Evolutionary conservation across 2,888 invertebrate genomes (phyloP), one percentile per base, ranked within the genome.

Genomic region (Mechanitis mazaeus): DNA sequence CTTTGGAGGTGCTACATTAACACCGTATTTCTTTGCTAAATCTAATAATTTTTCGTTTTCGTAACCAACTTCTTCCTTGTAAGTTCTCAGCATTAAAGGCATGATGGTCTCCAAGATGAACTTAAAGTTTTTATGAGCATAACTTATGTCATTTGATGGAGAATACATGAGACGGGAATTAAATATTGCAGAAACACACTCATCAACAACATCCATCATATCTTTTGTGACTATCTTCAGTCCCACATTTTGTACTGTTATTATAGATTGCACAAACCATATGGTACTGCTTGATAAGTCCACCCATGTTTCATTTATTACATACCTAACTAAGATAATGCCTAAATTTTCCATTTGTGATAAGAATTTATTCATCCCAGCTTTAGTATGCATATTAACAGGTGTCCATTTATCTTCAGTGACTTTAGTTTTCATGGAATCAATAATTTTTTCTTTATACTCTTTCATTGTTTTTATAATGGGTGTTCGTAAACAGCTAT

Each of bases 341-440:
- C 95, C 95, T 77, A 94, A 88, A 68, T 92, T 92, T 68, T 91
- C 90, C 92, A 95, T 93, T 79, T 95, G 95, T 65, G 91, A 91
- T 68, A 95, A 81, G 77, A 94, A 94, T 78, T 94, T 93, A 64
- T 91, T 91, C 33, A 95, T 90, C 60, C 92, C 93, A 31, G 92
- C 91, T 83, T 94, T 94, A 6, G 94, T 94, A 71, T 94, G 93
- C 78, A 96, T 92, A 82, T 96, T 95, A 59, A 93, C 92, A 0
- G 96, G 96, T 45, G 94, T 93, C 96, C 97, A 97, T 68, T 93
- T 93, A 75, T 98, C 97, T 80, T 97, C 97, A 59, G 93, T 84
- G 5, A 94, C 92, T 73, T 93, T 92, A 61, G 94, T 87, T 81
- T 95, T 95, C 71, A 96, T 93, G 0, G 95, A 94, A 77, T 97